Evolutionary conservation across 2,888 invertebrate species (phyloP), one percentile per base, ranked within the genome.

Genomic region (Acanthoscelides obtectus): DNA sequence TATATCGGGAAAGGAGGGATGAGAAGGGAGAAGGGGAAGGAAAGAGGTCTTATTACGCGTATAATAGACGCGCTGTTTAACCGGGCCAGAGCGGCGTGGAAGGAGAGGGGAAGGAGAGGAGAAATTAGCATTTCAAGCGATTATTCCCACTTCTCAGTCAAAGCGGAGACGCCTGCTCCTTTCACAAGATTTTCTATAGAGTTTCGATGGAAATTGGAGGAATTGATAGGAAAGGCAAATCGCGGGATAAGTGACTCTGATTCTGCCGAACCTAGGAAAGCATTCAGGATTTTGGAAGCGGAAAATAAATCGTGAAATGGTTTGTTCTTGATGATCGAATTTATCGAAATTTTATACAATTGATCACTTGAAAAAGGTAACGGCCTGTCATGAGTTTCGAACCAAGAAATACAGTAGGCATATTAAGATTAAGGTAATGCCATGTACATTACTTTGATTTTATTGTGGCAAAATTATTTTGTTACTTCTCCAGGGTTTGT

Each of bases 31-130:
- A 20, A 66, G 66, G 8, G 20, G 66, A 1, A 66, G 84, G 84
- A 84, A 84, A 83, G 84, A 83, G 84, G 84, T 85, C 86, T 85
- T 85, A 86, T 86, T 85, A 85, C 85, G 85, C 86, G 85, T 85
- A 85, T 85, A 85, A 86, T 86, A 85, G 86, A 85, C 84, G 85
- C 84, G 85, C 85, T 84, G 86, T 86, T 86, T 85, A 86, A 86
- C 85, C 86, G 85, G 84, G 83, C 75, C 21, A n/a, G 20, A 45
- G 67, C 64, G 64, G 20, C n/a, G n/a, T 19, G 65, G 45, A 1
- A 12, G 17, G 17, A 45, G 12, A 12, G 45, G 45, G 17, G 45
- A 12, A 45, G 4, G 17, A 45, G 45, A 12, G 45, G 45, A 45
- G 17, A 45, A 3, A 45, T 45, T 45, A 45, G 17, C 45, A 45